Evolutionary conservation across 2,113 vertebrate genomes (phyloP), one percentile per base, ranked within the genome.

Genomic region (Emydura subglobosa): DNA sequence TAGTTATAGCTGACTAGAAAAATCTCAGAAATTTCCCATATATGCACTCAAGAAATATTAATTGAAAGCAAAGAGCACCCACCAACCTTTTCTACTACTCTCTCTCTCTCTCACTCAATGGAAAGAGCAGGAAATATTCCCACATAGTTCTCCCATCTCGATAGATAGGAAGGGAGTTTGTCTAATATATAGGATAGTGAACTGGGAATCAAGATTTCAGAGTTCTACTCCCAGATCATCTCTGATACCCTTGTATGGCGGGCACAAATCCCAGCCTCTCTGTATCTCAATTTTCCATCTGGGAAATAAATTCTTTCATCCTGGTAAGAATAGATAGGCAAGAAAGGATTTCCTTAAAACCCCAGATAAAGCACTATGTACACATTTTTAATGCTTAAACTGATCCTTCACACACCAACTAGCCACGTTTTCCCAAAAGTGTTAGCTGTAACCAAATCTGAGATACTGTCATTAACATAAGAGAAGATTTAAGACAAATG

Each of bases 1-100:
- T 95, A 57, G 42, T 81, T 88, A 86, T 24, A 82, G 91, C 81
- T 51, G 47, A 82, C 88, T 89, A 81, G 89, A 88, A 79, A 85
- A 7, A 25, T 81, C 65, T 80, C 44, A 82, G 93, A 91, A 51
- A 39, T 50, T 50, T 91, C 95, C 93, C 92, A 83, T n/a, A 79
- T 55, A 83, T 54, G 22, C 34, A 84, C 27, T 91, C 42, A 10
- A 79, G 79, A 95, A 95, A 86, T n/a, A 68, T 13, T 39, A 27
- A 55, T 47, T 57, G 86, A 82, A 96, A 97, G 76, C 10, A 85
- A 79, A 85, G 78, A 85, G 54, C 27, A 89, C 57, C 55, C 54
- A 61, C 79, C 81, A 55, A 91, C 61, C 74, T 91, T 93, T 95
- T 8, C 1, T 81, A 24, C 51, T 34, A 51, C 34, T 53, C 13